A percentile compares a stretch with the other conserved stretches of the same genome.
phyloP scores from a whole-genome alignment of 1,140 invertebrate genomes.

The Sesamia nonagrioides region DNA sequence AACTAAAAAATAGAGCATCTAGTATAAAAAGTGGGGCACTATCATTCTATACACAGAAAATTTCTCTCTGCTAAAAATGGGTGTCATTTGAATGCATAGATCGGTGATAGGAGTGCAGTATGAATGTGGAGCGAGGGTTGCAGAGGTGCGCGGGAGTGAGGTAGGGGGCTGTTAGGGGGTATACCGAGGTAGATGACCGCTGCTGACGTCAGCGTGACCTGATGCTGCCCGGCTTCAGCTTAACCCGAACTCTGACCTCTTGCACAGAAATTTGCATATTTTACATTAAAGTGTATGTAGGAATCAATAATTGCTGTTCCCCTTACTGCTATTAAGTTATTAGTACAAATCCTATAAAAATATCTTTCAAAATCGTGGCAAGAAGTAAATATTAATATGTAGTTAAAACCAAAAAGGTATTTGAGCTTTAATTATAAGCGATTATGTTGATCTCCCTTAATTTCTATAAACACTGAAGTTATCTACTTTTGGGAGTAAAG shows the following conservation, averaged over 20 bases:
- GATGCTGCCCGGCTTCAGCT: slow-evolving; percentile 78
- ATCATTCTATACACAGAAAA: neutral
- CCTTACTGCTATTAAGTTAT: neutral
- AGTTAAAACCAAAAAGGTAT: no score
- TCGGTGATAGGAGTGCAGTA: slow-evolving; percentile 62
- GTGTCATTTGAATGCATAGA: slow-evolving; percentile 41
- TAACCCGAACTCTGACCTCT: slow-evolving; percentile 84
- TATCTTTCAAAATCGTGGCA: neutral
- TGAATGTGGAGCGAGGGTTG: slow-evolving; percentile 73
- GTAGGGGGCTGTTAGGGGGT: slow-evolving; percentile 51
- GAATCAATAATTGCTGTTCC: slow-evolving; percentile 29
- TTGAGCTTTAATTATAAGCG: slow-evolving; percentile 12
- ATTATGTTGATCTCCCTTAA: no score
- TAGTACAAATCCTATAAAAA: neutral
- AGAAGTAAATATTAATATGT: neutral
- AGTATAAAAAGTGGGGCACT: neutral
- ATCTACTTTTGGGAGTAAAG: no score
- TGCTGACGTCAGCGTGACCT: slow-evolving; percentile 83
- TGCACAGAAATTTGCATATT: slow-evolving; percentile 56
- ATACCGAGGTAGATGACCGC: slow-evolving; percentile 72
- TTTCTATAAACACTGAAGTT: no score
- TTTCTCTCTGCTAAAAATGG: slow-evolving; percentile 29
- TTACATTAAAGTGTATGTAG: slow-evolving; percentile 48
- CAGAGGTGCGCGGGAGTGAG: slow-evolving; percentile 16
- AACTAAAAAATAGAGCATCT: slow-evolving; percentile 1